Conservation (phyloP, 2,888 invertebrate genomes). For the Gandaritis pyraliata region DNA sequence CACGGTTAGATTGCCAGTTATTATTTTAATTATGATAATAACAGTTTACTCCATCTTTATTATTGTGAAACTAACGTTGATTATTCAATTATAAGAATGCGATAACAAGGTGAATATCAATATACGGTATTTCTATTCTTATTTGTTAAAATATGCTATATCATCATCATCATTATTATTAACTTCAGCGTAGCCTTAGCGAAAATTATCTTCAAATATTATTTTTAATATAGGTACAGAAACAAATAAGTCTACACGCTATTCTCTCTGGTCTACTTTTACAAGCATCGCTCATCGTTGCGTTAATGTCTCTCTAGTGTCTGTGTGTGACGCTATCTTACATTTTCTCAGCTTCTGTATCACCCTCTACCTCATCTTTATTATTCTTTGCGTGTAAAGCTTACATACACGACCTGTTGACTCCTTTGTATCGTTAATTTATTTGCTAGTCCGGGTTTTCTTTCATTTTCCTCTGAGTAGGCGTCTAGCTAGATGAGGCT, state of each 20-base stretch:
- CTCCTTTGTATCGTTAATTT: background rate
- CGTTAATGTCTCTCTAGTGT: too few relatives aligned
- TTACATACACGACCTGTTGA: background rate
- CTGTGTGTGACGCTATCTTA: background rate
- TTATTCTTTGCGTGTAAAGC: background rate
- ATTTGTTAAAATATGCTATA: background rate
- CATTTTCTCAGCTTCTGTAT: background rate
- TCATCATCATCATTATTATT: background rate
- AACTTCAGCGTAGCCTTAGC: too few relatives aligned
- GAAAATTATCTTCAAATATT: too few relatives aligned
- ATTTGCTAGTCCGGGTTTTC: conserved; percentile 29
- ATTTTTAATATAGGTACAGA: too few relatives aligned
- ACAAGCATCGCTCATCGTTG: too few relatives aligned
- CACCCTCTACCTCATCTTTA: background rate
- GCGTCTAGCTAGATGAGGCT: conserved; percentile 62
- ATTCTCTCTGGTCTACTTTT: too few relatives aligned
- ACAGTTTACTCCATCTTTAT: conserved; percentile 28
- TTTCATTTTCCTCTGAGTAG: conserved; percentile 39
- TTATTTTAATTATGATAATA: conserved; percentile 43
- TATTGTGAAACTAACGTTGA: conserved; percentile 20
- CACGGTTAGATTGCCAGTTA: conserved; percentile 35
- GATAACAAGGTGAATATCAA: conserved; percentile 34
- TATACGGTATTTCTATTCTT: conserved; percentile 4
- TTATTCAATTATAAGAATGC: conserved; percentile 31
- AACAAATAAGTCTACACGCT: too few relatives aligned